Evolutionary conservation across 2,888 invertebrate species (phyloP).

Genomic region (Augiades crinisus): DNA sequence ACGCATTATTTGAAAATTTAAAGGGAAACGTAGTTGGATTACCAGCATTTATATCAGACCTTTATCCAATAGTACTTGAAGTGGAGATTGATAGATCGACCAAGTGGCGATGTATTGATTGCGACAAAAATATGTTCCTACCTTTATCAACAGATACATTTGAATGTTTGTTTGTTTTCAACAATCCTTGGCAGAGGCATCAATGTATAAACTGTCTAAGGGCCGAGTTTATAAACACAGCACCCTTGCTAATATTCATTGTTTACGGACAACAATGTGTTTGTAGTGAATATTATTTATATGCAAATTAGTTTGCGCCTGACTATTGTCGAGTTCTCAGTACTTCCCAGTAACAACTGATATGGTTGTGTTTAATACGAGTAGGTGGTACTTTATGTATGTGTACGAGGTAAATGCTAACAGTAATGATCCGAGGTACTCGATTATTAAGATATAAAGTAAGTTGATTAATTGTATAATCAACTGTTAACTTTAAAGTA

Average conservation of each 20-base stretch:
- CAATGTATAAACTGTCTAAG: slow-evolving; percentile 41
- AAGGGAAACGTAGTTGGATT: too few relatives aligned
- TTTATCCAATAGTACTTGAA: too few relatives aligned
- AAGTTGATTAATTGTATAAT: too few relatives aligned
- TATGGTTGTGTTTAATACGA: slow-evolving; percentile 23
- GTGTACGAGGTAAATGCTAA: slow-evolving; percentile 1
- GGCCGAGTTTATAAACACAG: slow-evolving; percentile 67
- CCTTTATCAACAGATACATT: slow-evolving; percentile 2
- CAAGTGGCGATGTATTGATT: too few relatives aligned
- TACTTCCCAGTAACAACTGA: slow-evolving; percentile 42
- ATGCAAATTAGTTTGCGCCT: slow-evolving; percentile 52
- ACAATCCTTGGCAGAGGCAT: slow-evolving; percentile 33
- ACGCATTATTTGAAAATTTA: too few relatives aligned
- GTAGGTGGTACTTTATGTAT: not conserved
- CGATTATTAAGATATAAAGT: too few relatives aligned
- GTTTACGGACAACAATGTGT: slow-evolving; percentile 61
- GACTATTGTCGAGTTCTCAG: slow-evolving; percentile 49
- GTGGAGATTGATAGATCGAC: too few relatives aligned
- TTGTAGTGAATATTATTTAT: slow-evolving; percentile 55
- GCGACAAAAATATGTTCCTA: too few relatives aligned
- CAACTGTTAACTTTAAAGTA: too few relatives aligned
- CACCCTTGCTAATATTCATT: slow-evolving; percentile 60
- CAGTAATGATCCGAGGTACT: too few relatives aligned
- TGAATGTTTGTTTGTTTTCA: slow-evolving; percentile 32
- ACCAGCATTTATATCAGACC: too few relatives aligned